A percentile compares a stretch with the other conserved stretches of the same genome.
phyloP scores from a whole-genome alignment of 2,888 invertebrate species.

The Strigamia crassipes region DNA sequence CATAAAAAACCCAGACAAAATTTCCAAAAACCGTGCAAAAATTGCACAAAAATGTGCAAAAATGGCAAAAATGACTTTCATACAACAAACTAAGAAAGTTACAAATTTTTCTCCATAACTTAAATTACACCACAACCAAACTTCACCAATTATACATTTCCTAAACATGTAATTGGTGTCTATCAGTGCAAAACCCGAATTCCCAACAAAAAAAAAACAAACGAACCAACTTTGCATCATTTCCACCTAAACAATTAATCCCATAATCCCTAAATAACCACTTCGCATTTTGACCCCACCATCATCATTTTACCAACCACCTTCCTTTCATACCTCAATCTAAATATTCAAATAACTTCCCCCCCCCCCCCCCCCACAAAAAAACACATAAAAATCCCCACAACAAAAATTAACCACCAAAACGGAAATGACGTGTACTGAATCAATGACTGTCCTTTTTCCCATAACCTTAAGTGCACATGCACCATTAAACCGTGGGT shows the following conservation, averaged over 20 bases:
- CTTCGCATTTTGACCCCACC: not conserved
- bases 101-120: not conserved
- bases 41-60: too few relatives aligned
- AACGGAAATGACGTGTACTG: not conserved
- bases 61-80: too few relatives aligned
- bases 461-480: constrained; percentile 6
- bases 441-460: constrained; percentile 22
- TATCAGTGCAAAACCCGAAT: not conserved
- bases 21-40: too few relatives aligned
- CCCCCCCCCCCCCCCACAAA: too few relatives aligned
- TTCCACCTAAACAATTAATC: not conserved
- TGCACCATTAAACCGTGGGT: constrained; percentile 2
- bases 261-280: too few relatives aligned
- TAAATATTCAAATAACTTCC: too few relatives aligned
- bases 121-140: not conserved
- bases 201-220: not conserved
- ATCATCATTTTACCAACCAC: not conserved
- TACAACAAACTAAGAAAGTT: not conserved
- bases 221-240: not conserved
- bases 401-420: not conserved
- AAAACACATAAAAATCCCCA: too few relatives aligned
- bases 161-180: not conserved
- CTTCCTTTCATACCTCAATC: not conserved
- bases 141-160: not conserved
- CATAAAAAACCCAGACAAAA: too few relatives aligned